These are phyloP conservation scores for Pelobates fuscus DNA, from an alignment of 2,113 vertebrate genomes.

Conservation along the genomic window DNA sequence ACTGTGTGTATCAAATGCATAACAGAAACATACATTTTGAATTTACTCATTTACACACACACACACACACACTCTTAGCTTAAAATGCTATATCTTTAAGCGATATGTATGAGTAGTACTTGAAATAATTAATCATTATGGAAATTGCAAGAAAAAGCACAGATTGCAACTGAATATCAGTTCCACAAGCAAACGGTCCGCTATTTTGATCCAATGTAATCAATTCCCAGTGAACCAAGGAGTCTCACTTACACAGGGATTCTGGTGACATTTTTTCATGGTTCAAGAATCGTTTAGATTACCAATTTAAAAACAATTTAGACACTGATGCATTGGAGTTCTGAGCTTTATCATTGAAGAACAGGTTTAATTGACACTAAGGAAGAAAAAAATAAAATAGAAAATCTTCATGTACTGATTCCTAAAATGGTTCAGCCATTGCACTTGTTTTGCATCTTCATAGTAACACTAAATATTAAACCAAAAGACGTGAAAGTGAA, in stretches of 20 bases:
- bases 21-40: neutral
- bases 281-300: slow-evolving; percentile 21
- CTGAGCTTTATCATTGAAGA: neutral
- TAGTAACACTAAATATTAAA: neutral
- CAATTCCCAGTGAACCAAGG: slow-evolving; percentile 13
- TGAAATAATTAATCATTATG: neutral
- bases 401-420: neutral
- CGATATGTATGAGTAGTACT: neutral
- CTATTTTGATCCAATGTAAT: slow-evolving; percentile 1
- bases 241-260: neutral
- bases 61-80: neutral
- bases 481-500: neutral
- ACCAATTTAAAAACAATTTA: slow-evolving; percentile 44
- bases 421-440: neutral
- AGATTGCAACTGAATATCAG: neutral
- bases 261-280: slow-evolving; percentile 17
- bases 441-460: neutral
- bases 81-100: neutral
- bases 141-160: slow-evolving; percentile 1
- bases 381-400: slow-evolving; percentile 1
- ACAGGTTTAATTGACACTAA: neutral
- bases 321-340: slow-evolving; percentile 6
- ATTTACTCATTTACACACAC: neutral
- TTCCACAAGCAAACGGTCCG: neutral
- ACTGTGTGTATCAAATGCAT: neutral